phyloP scores from a whole-genome alignment of 2,113 vertebrate species.

The Myxocyprinus asiaticus region DNA sequence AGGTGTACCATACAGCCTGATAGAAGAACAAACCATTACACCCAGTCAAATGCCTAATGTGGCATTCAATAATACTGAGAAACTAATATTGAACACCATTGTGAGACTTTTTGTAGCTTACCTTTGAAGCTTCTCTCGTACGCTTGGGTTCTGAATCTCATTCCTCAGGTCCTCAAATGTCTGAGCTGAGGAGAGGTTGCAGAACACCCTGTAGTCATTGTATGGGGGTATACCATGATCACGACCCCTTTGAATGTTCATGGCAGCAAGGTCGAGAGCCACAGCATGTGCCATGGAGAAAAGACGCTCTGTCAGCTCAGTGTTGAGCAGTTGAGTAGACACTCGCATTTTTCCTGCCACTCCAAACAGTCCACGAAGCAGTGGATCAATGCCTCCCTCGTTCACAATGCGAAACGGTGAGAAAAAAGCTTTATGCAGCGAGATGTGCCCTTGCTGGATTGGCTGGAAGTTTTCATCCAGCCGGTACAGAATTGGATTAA shows the following conservation, averaged over 20 bases:
- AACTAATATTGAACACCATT: not conserved
- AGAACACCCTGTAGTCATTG: constrained; percentile 95
- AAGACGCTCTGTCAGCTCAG: constrained; percentile 92
- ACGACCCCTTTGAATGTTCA: constrained; percentile 95
- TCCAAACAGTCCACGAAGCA: constrained; percentile 92
- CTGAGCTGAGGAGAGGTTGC: constrained; percentile 89
- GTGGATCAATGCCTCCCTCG: constrained; percentile 96
- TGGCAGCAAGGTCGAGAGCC: constrained; percentile 94
- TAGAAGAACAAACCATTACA: constrained; percentile 11
- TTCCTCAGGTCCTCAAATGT: constrained; percentile 92
- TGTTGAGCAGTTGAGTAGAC: constrained; percentile 90
- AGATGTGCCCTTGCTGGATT: constrained; percentile 88
- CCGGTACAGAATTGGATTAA: constrained; percentile 92
- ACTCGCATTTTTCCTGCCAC: constrained; percentile 95
- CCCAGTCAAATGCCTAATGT: not conserved
- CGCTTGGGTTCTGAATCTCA: constrained; percentile 88
- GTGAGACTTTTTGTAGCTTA: constrained; percentile 50
- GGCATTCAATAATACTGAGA: not conserved
- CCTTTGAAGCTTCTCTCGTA: constrained; percentile 91
- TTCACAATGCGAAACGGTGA: constrained; percentile 95
- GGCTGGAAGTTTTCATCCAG: constrained; percentile 89
- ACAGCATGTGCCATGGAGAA: constrained; percentile 97
- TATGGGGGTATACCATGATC: constrained; percentile 97
- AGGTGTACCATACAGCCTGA: constrained; percentile 90
- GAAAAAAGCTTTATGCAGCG: constrained; percentile 97